phyloP scores from a whole-genome alignment of 2,113 vertebrate species.

The Catharus fuscescens region DNA sequence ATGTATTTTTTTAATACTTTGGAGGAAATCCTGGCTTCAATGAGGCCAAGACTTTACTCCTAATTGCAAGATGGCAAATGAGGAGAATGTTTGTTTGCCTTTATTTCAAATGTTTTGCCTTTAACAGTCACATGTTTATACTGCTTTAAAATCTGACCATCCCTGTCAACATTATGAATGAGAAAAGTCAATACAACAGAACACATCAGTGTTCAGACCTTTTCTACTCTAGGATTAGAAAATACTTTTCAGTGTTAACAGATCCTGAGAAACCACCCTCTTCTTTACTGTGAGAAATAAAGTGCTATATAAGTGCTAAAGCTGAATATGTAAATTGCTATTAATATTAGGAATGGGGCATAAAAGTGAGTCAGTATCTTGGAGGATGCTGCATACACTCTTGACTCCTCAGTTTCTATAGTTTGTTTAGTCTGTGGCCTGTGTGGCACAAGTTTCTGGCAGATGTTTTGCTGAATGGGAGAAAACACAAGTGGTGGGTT shows the following conservation, averaged over 20 bases:
- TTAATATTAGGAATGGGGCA: neutral
- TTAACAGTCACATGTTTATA: neutral
- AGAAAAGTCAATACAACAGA: neutral
- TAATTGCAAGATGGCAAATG: neutral
- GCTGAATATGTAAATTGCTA: neutral
- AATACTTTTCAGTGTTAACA: neutral
- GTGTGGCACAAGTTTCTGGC: neutral
- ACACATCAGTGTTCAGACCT: neutral
- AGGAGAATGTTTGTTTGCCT: neutral
- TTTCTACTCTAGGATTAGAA: neutral
- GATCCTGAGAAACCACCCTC: neutral
- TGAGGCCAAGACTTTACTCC: neutral
- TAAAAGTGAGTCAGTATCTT: neutral
- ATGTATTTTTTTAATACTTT: neutral
- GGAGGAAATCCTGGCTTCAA: neutral
- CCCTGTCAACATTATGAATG: neutral
- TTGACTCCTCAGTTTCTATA: neutral
- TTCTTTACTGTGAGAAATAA: neutral
- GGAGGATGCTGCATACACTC: neutral
- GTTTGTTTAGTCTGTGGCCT: neutral
- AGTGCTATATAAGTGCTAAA: neutral
- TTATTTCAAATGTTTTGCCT: neutral
- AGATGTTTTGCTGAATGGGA: neutral
- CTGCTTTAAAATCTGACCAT: neutral
- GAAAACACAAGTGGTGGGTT: neutral